Evolutionary conservation across 1,140 invertebrate genomes (phyloP), one percentile per base, ranked within the genome.

Genomic region (Antheraea mylitta): DNA sequence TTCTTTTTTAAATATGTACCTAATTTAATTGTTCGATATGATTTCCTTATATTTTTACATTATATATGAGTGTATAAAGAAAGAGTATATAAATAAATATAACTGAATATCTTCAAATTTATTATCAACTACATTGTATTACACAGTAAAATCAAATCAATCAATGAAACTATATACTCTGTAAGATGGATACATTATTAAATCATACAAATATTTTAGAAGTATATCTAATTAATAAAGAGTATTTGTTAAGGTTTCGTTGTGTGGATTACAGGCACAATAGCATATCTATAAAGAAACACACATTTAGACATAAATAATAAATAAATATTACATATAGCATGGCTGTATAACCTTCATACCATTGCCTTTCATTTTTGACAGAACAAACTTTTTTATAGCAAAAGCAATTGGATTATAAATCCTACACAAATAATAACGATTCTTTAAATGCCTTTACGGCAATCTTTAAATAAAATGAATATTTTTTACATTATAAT

Each of bases 21-120:
- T 89, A 87, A 85, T 76, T 83, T 77, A 90, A 87, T 80, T 81
- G 69, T 82, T 85, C 87, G 89, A 91, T 91, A 91, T 91, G 89
- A 81, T 85, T 88, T 80, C 75, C 77, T 81, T 83, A 81, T 69
- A 64, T 67, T 6, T 78, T 75, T 80, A 85, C 74, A 82, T 66
- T 84, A 86, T 68, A 79, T 78, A 71, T 74, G 73, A 76, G 74
- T 70, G 71, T 74, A 53, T 53, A 13, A 53, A 53, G 7, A 53
- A 42, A 42, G 8, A 42, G 7, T 13, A 16, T 1, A 53, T 53
- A 53, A 53, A 53, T 53, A 53, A 30, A n/a, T 53, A 53, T 13
- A 16, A 53, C 2, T 16, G 16, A 53, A 53, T 53, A 53, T 16
- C 5, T 53, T 53, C 16, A 16, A 16, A 16, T 11, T 53, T 1